phyloP scores from a whole-genome alignment of 2,797 vertebrate genomes.

The Eurystomus glaucurus region DNA sequence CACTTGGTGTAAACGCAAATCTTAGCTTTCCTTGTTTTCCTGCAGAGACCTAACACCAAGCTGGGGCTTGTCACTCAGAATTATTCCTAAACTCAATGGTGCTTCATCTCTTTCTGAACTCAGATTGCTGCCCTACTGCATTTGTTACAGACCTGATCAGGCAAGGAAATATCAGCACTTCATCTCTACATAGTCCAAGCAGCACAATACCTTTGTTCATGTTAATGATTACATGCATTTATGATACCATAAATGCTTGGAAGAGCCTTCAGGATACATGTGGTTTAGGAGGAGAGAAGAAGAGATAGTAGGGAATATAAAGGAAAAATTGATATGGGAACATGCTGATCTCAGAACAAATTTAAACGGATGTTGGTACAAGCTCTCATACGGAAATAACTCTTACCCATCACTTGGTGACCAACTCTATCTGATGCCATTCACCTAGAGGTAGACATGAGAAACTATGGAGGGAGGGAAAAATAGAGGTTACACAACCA shows the following conservation, averaged over 20 bases:
- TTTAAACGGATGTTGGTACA: not conserved
- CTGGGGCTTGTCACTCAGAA: not conserved
- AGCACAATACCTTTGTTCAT: conserved; percentile 24
- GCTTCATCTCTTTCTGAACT: not conserved
- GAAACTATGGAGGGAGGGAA: not conserved
- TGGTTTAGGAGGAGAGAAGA: not conserved
- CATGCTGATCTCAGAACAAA: not conserved
- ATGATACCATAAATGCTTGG: not conserved
- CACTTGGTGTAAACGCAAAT: not conserved
- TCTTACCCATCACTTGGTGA: not conserved
- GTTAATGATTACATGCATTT: not conserved
- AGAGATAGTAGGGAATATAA: not conserved
- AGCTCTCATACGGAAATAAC: not conserved
- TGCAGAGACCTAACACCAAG: not conserved
- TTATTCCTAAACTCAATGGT: not conserved
- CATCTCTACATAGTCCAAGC: not conserved
- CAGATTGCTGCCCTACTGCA: not conserved
- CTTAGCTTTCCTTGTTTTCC: not conserved
- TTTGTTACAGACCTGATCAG: conserved; percentile 3
- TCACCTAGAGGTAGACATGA: not conserved
- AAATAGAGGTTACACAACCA: not conserved
- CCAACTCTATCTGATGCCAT: not conserved
- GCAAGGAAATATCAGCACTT: not conserved
- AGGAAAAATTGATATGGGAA: not conserved
- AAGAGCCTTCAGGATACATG: not conserved